These are phyloP conservation scores for Hydractinia echinata DNA, from an alignment of 30 jellyfish, hydroid and myxozoan genomes.

Conservation along the genomic window DNA sequence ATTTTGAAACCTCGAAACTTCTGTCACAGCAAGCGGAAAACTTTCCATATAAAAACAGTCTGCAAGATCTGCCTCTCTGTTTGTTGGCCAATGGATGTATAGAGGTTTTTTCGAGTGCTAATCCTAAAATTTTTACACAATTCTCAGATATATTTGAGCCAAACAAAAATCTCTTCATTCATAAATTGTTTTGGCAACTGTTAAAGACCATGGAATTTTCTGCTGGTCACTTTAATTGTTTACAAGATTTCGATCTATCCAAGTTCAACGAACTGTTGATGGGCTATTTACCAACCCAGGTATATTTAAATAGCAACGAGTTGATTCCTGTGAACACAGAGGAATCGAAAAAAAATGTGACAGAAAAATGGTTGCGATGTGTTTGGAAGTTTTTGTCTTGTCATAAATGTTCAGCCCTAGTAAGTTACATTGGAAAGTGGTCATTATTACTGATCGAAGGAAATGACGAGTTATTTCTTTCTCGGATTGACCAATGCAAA, in stretches of 20 bases:
- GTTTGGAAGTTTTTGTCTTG: constrained; percentile 10
- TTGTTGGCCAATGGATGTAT: constrained; percentile 45
- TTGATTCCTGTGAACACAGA: not conserved
- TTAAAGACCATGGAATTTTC: not conserved
- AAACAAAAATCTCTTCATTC: constrained; percentile 6
- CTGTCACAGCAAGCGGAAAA: no score
- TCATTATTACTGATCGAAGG: not conserved
- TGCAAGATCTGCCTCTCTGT: constrained; percentile 58
- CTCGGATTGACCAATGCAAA: not conserved
- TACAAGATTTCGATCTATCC: not conserved
- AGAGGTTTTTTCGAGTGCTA: constrained; percentile 27
- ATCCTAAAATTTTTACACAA: constrained; percentile 33
- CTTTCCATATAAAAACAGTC: no score
- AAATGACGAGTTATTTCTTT: not conserved
- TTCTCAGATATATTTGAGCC: constrained; percentile 29
- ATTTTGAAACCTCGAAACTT: no score
- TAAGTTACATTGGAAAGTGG: not conserved
- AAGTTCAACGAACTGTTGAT: constrained; percentile 10
- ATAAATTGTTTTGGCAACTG: not conserved
- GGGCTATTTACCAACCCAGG: not conserved
- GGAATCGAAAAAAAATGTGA: not conserved
- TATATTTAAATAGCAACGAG: not conserved
- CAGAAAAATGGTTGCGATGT: constrained; percentile 5
- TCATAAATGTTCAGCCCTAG: no score
- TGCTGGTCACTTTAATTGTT: not conserved